Base-by-base conservation (phyloP, 2,113 vertebrate genomes). In the Cinclus mexicanus region DNA sequence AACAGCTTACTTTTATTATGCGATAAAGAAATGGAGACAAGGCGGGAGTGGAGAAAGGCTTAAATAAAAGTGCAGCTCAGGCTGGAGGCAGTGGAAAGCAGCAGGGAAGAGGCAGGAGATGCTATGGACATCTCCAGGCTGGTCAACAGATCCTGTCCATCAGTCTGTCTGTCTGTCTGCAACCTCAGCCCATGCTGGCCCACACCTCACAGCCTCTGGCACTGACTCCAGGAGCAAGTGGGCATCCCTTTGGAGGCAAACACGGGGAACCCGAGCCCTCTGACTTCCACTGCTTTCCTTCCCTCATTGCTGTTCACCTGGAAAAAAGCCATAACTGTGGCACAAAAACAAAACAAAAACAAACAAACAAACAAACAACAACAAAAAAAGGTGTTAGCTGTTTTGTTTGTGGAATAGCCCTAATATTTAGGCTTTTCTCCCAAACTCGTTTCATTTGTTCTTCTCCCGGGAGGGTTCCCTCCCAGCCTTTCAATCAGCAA, bases 191-290 rank as follows among this genome's bases (percentile, higher is more conserved):
- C 55, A 5, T 19, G 63, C 46, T 52, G 42, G 26, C 18, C 53
- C 57, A 19, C 77, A 53, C 47, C 11, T 33, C 18, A 4, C 31
- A 80, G 35, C 31, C 21, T 31, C 42, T 47, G 12, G 46, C 46
- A 46, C 33, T 53, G 53, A n/a, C 23, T n/a, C 28, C 9, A 9
- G 37, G 12, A 59, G 52, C 18, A 59, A 52, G 46, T 7, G 3
- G 6, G 20, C 33, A 46, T 52, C 23, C 8, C 37, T 24, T 20
- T 17, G 77, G 52, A 37, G 60, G 33, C 5, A 52, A 59, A 28
- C 7, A 11, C 1, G 0, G 50, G 22, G 23, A 50, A 24, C 5
- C 4, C 0, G 1, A 89, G 9, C 12, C 26, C 22, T 26, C 22
- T 10, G 19, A 4, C 35, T 61, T 61, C 4, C 10, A 4, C 24